phyloP scores from a whole-genome alignment of 1,140 invertebrate species.

The Drosophila azteca region DNA sequence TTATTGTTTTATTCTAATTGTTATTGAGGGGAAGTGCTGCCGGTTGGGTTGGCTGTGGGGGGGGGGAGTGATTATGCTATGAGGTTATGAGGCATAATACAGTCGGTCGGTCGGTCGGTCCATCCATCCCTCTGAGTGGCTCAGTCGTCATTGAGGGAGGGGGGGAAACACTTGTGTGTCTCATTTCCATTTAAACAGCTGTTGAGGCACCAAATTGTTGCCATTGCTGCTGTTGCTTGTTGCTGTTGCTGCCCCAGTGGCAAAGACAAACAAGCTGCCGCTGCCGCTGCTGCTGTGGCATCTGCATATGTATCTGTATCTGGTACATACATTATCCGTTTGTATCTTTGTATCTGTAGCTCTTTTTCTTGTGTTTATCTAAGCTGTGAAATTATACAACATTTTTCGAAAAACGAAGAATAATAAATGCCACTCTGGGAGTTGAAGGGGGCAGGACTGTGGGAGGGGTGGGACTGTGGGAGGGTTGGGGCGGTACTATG shows the following conservation, averaged over 20 bases:
- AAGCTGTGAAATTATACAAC: constrained; percentile 59
- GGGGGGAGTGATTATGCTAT: constrained; percentile 32
- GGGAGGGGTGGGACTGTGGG: too few species aligned
- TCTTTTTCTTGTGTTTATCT: constrained; percentile 50
- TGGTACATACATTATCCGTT: constrained; percentile 32
- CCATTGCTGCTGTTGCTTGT: constrained; percentile 26
- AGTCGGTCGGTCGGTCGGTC: constrained; percentile 18
- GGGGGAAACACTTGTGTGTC: constrained; percentile 53
- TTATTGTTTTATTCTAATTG: constrained; percentile 61
- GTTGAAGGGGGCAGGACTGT: not conserved
- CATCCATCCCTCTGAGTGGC: not conserved
- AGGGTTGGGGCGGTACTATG: too few species aligned
- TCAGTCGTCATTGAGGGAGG: not conserved
- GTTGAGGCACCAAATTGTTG: constrained; percentile 39
- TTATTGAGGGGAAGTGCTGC: constrained; percentile 31
- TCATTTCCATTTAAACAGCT: constrained; percentile 54
- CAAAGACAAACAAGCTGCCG: constrained; percentile 54
- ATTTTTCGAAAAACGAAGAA: not conserved
- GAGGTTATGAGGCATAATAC: constrained; percentile 56
- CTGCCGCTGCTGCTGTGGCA: not conserved
- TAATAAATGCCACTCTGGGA: constrained; percentile 41
- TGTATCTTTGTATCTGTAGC: constrained; percentile 44
- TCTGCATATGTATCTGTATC: constrained; percentile 10
- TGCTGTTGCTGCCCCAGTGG: constrained; percentile 35
- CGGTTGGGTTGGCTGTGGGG: not conserved